Percentiles rank a stretch among this genome's conserved stretches.
Conservation (phyloP, 2,113 vertebrate genomes). For the Dicaeum eximium region DNA sequence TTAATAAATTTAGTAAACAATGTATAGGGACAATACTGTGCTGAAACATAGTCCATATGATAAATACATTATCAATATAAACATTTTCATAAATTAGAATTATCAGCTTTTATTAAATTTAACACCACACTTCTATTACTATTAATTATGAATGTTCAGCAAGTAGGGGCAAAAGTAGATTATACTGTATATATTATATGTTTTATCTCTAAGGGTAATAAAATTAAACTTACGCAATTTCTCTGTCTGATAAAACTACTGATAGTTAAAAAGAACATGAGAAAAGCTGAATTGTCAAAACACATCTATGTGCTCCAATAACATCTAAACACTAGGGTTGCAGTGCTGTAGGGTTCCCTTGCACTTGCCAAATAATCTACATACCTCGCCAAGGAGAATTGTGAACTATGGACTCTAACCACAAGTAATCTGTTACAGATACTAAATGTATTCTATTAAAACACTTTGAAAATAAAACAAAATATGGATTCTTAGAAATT, state of each 20-base stretch:
- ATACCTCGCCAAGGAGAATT: not conserved
- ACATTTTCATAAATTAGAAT: not conserved
- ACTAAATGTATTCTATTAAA: not conserved
- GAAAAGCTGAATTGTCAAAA: not conserved
- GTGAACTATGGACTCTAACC: not conserved
- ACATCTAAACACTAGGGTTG: not conserved
- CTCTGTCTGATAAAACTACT: not conserved
- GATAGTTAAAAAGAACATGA: not conserved
- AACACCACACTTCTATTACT: not conserved
- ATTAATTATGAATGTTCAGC: not conserved
- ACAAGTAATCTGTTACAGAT: not conserved
- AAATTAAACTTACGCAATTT: not conserved
- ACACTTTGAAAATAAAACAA: not conserved
- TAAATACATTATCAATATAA: not conserved
- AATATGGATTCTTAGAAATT: not conserved
- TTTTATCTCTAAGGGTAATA: not conserved
- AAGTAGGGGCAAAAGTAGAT: not conserved
- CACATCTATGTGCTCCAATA: not conserved
- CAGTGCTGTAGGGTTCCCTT: not conserved
- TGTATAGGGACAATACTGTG: not conserved
- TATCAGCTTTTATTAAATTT: not conserved
- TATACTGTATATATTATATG: not conserved
- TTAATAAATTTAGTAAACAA: not conserved
- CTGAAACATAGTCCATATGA: not conserved
- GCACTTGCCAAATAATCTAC: not conserved